These are phyloP conservation scores for Porites lutea DNA, from an alignment of 64 coral and sea anemone genomes.

Conservation along the genomic window DNA sequence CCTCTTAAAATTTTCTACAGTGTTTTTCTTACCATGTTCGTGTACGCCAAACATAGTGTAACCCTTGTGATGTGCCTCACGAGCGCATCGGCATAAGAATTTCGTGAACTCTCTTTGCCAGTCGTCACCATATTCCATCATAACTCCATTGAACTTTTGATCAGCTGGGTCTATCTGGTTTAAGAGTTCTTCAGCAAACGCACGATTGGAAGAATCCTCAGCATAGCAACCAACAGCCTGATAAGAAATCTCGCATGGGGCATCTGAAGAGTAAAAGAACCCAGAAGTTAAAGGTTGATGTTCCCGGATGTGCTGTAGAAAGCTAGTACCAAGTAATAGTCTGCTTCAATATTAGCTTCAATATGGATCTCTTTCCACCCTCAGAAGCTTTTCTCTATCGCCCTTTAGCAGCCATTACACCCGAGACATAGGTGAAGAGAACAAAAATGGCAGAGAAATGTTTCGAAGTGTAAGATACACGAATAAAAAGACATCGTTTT, in stretches of 20 bases:
- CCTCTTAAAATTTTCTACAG: too few species aligned
- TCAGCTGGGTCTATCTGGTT: constrained; percentile 53
- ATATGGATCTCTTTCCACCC: too few species aligned
- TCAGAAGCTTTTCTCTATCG: too few species aligned
- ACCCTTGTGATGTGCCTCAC: constrained; percentile 51
- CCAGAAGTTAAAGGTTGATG: too few species aligned
- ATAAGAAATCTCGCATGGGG: constrained; percentile 22
- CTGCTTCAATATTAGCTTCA: too few species aligned
- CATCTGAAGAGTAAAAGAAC: constrained; percentile 19
- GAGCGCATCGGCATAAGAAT: constrained; percentile 85
- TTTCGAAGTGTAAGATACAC: too few species aligned
- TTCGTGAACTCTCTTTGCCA: constrained; percentile 72
- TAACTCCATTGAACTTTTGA: constrained; percentile 53
- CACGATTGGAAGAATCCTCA: constrained; percentile 43
- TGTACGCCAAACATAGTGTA: constrained; percentile 79
- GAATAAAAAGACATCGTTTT: too few species aligned
- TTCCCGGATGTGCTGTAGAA: background rate
- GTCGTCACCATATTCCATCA: constrained; percentile 5
- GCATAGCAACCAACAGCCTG: constrained; percentile 55
- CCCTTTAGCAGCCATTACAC: too few species aligned
- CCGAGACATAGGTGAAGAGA: too few species aligned
- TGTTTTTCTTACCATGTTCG: constrained; percentile 48
- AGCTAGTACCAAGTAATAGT: too few species aligned
- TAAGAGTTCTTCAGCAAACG: constrained; percentile 22
- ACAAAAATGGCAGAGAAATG: too few species aligned